phyloP scores from a whole-genome alignment of 2,888 invertebrate species.

The Chalcosyrphus nemorum region DNA sequence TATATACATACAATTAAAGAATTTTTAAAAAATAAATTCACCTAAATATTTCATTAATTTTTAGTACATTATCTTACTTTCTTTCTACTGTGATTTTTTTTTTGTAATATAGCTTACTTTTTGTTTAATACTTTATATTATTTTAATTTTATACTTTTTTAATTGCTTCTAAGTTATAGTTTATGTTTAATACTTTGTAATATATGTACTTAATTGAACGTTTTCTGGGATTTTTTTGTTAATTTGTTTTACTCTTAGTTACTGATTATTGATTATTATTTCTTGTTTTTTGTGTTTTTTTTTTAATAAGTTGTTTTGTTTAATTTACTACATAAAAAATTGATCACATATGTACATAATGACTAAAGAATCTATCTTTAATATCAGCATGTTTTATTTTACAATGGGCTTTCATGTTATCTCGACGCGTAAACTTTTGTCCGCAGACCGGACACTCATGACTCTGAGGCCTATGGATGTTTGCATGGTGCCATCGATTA shows the following conservation, averaged over 20 bases:
- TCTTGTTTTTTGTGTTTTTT: neutral
- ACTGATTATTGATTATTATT: conserved; percentile 24
- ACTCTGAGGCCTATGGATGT: conserved; percentile 84
- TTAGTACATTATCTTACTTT: conserved; percentile 8
- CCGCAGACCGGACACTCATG: conserved; percentile 85
- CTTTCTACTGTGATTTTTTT: conserved; percentile 24
- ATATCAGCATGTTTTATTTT: conserved; percentile 84
- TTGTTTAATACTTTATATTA: conserved; percentile 44
- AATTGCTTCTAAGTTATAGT: conserved; percentile 71
- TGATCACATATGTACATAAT: conserved; percentile 83
- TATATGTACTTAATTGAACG: conserved; percentile 59
- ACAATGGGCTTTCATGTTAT: conserved; percentile 86
- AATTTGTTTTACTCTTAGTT: conserved; percentile 6
- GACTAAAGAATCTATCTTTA: conserved; percentile 82
- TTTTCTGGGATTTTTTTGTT: conserved; percentile 40
- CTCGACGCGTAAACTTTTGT: conserved; percentile 85
- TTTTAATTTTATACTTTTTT: conserved; percentile 42
- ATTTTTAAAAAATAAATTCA: conserved; percentile 53
- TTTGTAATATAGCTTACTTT: conserved; percentile 27
- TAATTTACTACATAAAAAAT: conserved; percentile 80
- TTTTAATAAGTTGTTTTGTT: conserved; percentile 56
- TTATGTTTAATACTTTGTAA: conserved; percentile 57
- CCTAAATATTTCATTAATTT: conserved; percentile 47
- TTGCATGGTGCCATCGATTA: conserved; percentile 86
- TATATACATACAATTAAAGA: conserved; percentile 71